Percentiles rank a stretch among this genome's conserved stretches.
These are phyloP conservation scores for Drosophila mimica DNA, from an alignment of 2,888 invertebrate genomes.

Conservation along the genomic window DNA sequence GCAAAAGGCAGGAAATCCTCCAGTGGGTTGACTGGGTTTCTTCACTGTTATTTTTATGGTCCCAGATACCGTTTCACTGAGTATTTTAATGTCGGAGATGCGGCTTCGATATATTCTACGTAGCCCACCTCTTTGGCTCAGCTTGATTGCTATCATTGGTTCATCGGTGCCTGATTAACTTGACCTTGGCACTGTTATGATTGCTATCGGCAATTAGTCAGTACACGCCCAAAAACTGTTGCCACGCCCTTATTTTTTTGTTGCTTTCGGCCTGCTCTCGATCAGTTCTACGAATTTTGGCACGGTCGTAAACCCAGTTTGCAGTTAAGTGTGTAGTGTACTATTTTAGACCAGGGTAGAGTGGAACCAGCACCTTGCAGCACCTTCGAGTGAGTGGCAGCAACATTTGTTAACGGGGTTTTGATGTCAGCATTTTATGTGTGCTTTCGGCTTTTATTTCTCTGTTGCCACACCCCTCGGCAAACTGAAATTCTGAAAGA, in stretches of 20 bases:
- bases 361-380: slow-evolving; percentile 7
- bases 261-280: slow-evolving; percentile 10
- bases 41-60: neutral
- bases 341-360: slow-evolving; percentile 25
- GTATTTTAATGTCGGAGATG: neutral
- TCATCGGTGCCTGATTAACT: slow-evolving; percentile 3
- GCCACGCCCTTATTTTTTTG: slow-evolving; percentile 31
- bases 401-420: slow-evolving; percentile 66
- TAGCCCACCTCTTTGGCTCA: neutral
- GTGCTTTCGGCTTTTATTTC: slow-evolving; percentile 28
- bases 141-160: neutral
- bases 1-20: slow-evolving; percentile 30
- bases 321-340: slow-evolving; percentile 37
- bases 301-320: slow-evolving; percentile 73
- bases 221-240: slow-evolving; percentile 33
- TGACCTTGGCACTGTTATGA: slow-evolving; percentile 27
- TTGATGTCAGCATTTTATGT: slow-evolving; percentile 68
- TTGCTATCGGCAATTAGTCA: slow-evolving; percentile 41
- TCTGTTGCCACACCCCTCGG: slow-evolving; percentile 40
- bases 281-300: slow-evolving; percentile 61
- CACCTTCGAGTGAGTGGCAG: slow-evolving; percentile 35
- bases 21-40: slow-evolving; percentile 1
- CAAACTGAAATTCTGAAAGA: slow-evolving; percentile 7
- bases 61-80: no score
- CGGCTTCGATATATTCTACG: neutral